phyloP scores from a whole-genome alignment of 1,140 invertebrate species.

The Drosophila asahinai region DNA sequence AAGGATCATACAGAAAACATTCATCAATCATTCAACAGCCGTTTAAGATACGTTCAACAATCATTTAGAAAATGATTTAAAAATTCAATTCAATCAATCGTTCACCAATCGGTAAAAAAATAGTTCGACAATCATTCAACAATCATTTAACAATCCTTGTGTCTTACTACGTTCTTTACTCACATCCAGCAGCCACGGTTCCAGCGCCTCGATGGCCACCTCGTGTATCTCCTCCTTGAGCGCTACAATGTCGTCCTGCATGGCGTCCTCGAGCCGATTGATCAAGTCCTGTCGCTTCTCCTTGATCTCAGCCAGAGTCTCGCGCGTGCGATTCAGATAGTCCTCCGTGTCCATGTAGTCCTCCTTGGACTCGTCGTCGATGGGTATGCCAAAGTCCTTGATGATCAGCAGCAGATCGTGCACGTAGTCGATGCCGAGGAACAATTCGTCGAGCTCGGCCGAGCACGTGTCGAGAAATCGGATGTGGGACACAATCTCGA shows the following conservation, averaged over 20 bases:
- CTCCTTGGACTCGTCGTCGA: constrained; percentile 87
- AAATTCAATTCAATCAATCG: no score
- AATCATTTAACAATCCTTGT: no score
- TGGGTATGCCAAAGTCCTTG: constrained; percentile 89
- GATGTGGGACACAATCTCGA: constrained; percentile 89
- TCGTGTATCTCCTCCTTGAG: constrained; percentile 86
- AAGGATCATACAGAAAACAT: no score
- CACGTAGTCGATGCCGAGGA: constrained; percentile 88
- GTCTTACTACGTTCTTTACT: constrained; percentile 9
- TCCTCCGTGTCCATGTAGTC: constrained; percentile 87
- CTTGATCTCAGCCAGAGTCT: constrained; percentile 81
- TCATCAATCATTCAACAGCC: no score
- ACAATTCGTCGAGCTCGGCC: constrained; percentile 88
- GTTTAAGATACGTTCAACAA: no score
- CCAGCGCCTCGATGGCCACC: constrained; percentile 85
- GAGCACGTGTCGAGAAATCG: constrained; percentile 89
- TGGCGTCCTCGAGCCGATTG: constrained; percentile 86
- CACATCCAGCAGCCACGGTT: constrained; percentile 68
- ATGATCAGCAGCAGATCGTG: constrained; percentile 91
- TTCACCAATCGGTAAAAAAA: no score
- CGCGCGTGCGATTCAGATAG: constrained; percentile 85
- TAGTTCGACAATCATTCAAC: no score
- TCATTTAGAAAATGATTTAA: no score
- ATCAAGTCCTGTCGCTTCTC: constrained; percentile 86
- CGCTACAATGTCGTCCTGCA: constrained; percentile 86